Evolutionary conservation across 1,140 invertebrate species (phyloP), one percentile per base, ranked within the genome.

Genomic region (Drosophila mauritiana): DNA sequence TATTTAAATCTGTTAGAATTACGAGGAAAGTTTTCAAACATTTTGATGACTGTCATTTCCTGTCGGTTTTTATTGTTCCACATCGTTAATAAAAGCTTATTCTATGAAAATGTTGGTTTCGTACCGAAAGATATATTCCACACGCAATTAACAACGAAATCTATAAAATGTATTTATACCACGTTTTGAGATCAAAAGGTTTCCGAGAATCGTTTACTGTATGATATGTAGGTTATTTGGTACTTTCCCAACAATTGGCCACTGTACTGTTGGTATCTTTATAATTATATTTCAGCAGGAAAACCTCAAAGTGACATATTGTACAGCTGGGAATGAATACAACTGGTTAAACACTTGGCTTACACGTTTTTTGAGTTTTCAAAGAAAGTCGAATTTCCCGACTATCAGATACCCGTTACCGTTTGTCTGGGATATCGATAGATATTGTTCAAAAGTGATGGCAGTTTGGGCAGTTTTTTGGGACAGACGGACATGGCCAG

Each of bases 11-110:
- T 37, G 45, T 17, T 39, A 6, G 20, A 70, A 49, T 57, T 31
- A 57, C 20, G 54, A 57, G 68, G 68, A 72, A 72, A 70, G 52
- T 72, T 72, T 72, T 49, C 7, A 57, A 69, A 70, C 22, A 10
- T 25, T 46, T 70, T 31, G 17, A 15, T 40, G 15, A 40, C 31
- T n/a, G 43, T 40, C 20, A 40, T 49, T 72, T 72, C 52, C 68
- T 25, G 52, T 70, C 25, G 27, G 25, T 25, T 40, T 17, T 2
- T 13, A 13, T 37, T 1, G 20, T 15, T 15, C 34, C 10, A n/a
- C 0, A 12, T 37, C 34, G 4, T 27, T 34, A 12, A 20, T 20
- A 13, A 13, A 11, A 13, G 12, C 17, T 46, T 4, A 10, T n/a
- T 39, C 13, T 31, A 31, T 8, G 27, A 7, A 31, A 31, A 31